Percentiles rank a stretch among this genome's conserved stretches.
Conservation (phyloP, 2,113 vertebrate genomes). For the Hiodon tergisus region DNA sequence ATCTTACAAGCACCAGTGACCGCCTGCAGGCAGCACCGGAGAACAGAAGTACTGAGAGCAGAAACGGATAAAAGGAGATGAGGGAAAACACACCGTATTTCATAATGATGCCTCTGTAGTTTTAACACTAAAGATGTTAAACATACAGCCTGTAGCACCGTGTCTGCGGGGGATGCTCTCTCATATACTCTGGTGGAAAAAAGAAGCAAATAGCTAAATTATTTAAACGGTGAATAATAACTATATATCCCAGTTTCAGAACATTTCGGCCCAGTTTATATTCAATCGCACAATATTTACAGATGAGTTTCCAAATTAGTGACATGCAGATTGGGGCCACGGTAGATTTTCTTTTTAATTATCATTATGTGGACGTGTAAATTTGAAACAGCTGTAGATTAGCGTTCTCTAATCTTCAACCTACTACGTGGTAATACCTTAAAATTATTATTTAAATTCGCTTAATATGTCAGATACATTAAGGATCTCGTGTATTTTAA, state of each 20-base stretch:
- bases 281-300: too few relatives aligned
- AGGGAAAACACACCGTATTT: background rate
- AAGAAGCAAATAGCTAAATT: slow-evolving; percentile 2
- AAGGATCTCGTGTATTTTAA: too few relatives aligned
- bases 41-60: background rate
- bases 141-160: slow-evolving; percentile 9
- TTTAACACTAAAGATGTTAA: background rate
- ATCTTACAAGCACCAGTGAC: background rate
- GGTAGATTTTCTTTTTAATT: too few relatives aligned
- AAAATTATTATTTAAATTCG: too few relatives aligned
- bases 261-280: too few relatives aligned
- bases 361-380: too few relatives aligned
- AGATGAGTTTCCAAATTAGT: too few relatives aligned
- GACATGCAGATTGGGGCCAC: too few relatives aligned
- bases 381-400: too few relatives aligned
- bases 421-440: too few relatives aligned
- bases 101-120: background rate
- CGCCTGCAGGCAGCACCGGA: background rate
- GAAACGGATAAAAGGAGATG: background rate
- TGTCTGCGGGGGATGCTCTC: slow-evolving; percentile 3
- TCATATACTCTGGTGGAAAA: background rate
- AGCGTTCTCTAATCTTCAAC: too few relatives aligned
- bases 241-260: background rate
- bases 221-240: slow-evolving; percentile 7
- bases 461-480: too few relatives aligned